phyloP scores from a whole-genome alignment of 1,140 invertebrate species.

The Amyelois transitella region DNA sequence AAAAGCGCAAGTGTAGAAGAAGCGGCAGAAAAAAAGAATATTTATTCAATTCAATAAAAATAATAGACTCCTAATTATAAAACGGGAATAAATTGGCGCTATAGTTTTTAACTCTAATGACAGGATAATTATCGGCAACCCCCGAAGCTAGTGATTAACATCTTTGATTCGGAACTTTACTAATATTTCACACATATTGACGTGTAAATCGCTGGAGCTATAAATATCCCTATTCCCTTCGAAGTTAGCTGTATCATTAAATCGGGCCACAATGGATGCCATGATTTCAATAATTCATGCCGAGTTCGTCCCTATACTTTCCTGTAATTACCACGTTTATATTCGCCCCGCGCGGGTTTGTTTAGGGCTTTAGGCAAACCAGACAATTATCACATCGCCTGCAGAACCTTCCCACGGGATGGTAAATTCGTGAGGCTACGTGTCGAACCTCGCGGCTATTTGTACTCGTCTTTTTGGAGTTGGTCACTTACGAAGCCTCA shows the following conservation, averaged over 20 bases:
- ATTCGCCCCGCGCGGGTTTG: constrained; percentile 39
- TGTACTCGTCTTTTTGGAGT: constrained; percentile 38
- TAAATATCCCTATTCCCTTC: neutral
- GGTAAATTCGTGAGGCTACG: constrained; percentile 51
- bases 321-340: constrained; percentile 47
- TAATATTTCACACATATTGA: neutral
- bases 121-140: neutral
- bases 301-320: constrained; percentile 32
- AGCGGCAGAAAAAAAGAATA: too few species aligned
- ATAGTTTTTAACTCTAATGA: neutral
- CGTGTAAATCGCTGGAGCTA: neutral
- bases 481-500: constrained; percentile 44
- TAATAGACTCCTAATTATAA: neutral
- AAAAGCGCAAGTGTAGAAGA: too few species aligned
- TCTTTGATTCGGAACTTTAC: neutral
- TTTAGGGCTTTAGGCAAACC: constrained; percentile 50
- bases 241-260: constrained; percentile 10
- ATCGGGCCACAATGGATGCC: constrained; percentile 18
- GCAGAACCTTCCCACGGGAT: constrained; percentile 59
- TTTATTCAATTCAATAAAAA: neutral
- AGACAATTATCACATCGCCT: constrained; percentile 58
- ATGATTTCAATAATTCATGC: constrained; percentile 41
- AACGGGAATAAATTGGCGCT: neutral
- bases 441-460: constrained; percentile 51
- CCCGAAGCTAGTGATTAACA: neutral